Conservation (phyloP, 2,888 invertebrate species). For the Odontocolon sp. region DNA sequence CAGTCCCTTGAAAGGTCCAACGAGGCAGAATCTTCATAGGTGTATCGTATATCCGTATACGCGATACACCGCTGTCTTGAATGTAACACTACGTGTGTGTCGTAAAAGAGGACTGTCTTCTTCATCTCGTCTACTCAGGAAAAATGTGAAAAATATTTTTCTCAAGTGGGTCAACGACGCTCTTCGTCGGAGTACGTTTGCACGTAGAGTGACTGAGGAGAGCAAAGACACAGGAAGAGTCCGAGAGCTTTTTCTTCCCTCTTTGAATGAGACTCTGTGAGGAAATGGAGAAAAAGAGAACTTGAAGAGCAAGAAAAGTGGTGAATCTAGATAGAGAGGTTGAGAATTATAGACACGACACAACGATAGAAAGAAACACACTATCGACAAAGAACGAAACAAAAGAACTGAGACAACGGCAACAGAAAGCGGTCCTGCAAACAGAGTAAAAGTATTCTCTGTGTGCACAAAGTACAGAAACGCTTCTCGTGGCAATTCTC, state of each 20-base stretch:
- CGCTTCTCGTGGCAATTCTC: too few species aligned
- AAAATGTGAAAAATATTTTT: constrained; percentile 51
- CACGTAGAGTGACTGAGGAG: constrained; percentile 1
- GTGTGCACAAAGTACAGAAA: too few species aligned
- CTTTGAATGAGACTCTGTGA: constrained; percentile 21
- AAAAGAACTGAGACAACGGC: not conserved
- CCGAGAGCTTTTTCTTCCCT: constrained; percentile 17
- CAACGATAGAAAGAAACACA: not conserved
- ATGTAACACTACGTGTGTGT: not conserved
- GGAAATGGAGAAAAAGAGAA: not conserved
- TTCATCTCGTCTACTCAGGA: constrained; percentile 16
- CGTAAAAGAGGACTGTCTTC: constrained; percentile 9
- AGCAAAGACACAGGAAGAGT: constrained; percentile 20
- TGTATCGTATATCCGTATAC: not conserved
- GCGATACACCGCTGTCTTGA: not conserved
- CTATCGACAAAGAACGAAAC: not conserved
- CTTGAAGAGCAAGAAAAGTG: constrained; percentile 1
- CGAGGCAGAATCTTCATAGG: too few species aligned
- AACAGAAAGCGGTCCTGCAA: constrained; percentile 5
- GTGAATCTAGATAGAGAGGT: not conserved
- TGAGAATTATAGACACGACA: not conserved
- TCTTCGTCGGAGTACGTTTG: constrained; percentile 37
- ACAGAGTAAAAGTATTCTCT: too few species aligned
- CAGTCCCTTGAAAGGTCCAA: constrained; percentile 20
- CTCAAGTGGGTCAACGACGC: constrained; percentile 52